Percentiles rank a stretch among this genome's conserved stretches.
phyloP scores from a whole-genome alignment of 2,113 vertebrate genomes.

The Cynoglossus semilaevis region DNA sequence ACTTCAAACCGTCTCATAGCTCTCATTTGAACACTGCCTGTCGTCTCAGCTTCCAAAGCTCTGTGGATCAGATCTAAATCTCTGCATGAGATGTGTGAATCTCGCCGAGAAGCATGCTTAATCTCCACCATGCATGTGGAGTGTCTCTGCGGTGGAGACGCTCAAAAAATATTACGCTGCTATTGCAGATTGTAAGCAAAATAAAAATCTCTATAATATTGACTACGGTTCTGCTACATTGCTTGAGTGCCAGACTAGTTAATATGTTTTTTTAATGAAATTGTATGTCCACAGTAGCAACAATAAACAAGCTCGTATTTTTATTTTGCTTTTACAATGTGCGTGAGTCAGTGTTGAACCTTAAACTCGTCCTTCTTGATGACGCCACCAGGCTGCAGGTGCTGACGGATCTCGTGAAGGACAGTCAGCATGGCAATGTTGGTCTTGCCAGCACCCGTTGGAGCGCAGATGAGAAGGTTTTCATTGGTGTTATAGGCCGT shows the following conservation, averaged over 20 bases:
- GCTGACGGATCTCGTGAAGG: slow-evolving; percentile 93
- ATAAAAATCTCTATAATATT: background rate
- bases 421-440: slow-evolving; percentile 97
- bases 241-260: background rate
- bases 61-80: slow-evolving; percentile 19
- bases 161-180: slow-evolving; percentile 4
- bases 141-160: background rate
- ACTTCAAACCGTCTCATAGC: slow-evolving; percentile 6
- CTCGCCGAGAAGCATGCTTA: slow-evolving; percentile 15
- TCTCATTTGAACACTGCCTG: slow-evolving; percentile 1
- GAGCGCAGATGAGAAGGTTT: slow-evolving; percentile 94
- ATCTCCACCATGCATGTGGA: slow-evolving; percentile 19
- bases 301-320: background rate
- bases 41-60: slow-evolving; percentile 14
- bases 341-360: slow-evolving; percentile 65
- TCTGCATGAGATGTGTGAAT: slow-evolving; percentile 17
- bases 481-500: slow-evolving; percentile 98
- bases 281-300: background rate
- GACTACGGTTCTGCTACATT: background rate
- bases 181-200: slow-evolving; percentile 5
- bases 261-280: background rate
- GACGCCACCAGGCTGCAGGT: slow-evolving; percentile 87
- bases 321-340: too few species aligned
- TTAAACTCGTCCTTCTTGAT: slow-evolving; percentile 98
- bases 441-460: slow-evolving; percentile 96